A percentile compares a stretch with the other conserved stretches of the same genome.
These are phyloP conservation scores for Zaprionus capensis DNA, from an alignment of 1,140 invertebrate genomes.

Conservation along the genomic window DNA sequence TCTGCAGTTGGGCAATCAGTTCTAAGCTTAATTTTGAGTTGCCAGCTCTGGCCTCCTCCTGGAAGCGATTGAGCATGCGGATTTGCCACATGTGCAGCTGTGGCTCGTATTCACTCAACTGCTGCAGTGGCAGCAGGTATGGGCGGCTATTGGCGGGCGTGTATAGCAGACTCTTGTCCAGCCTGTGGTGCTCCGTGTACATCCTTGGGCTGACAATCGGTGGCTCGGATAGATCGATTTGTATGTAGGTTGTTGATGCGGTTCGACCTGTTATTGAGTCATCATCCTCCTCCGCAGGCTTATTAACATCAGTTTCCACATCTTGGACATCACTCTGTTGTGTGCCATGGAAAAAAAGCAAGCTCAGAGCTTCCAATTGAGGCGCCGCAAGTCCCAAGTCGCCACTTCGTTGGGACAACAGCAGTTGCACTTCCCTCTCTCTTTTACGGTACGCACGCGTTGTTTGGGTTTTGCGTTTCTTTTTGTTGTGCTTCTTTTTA, in stretches of 20 bases:
- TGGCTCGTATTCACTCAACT: conserved; percentile 8
- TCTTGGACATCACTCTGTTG: background rate
- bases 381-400: background rate
- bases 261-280: conserved; percentile 13
- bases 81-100: conserved; percentile 28
- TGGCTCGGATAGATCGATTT: conserved; percentile 64
- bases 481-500: conserved; percentile 33
- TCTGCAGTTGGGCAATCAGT: conserved; percentile 39
- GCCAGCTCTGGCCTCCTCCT: conserved; percentile 49
- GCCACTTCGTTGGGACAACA: conserved; percentile 40
- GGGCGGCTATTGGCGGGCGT: conserved; percentile 24
- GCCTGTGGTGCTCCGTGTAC: conserved; percentile 37
- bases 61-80: conserved; percentile 72
- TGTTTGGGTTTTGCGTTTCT: conserved; percentile 63
- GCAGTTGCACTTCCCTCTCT: conserved; percentile 62
- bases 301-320: background rate
- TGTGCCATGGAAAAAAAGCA: conserved; percentile 60
- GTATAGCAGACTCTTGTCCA: conserved; percentile 52
- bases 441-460: conserved; percentile 57
- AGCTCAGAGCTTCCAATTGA: conserved; percentile 40
- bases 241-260: conserved; percentile 52
- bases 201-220: conserved; percentile 45
- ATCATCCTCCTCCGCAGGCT: conserved; percentile 27
- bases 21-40: conserved; percentile 30
- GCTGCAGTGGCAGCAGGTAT: conserved; percentile 47